Percentiles rank a stretch among this genome's conserved stretches.
Conservation (phyloP, 2,797 vertebrate genomes). For the Menidia menidia region DNA sequence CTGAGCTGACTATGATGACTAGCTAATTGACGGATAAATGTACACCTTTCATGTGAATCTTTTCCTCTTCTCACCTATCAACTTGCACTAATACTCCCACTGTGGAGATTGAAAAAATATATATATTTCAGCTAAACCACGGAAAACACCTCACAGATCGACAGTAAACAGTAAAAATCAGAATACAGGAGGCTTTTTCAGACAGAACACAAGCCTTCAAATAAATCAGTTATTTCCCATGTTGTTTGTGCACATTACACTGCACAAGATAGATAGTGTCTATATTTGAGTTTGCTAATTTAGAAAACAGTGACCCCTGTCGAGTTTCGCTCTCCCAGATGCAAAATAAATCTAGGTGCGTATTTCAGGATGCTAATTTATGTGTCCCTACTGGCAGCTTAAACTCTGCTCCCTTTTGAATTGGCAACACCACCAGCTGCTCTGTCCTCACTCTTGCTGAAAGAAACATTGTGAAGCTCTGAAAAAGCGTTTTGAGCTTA, state of each 20-base stretch:
- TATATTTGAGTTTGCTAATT: constrained; percentile 64
- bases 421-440: constrained; percentile 73
- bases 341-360: constrained; percentile 71
- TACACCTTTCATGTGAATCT: neutral
- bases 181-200: constrained; percentile 13
- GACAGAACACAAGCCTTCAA: constrained; percentile 27
- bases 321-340: constrained; percentile 58
- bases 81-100: constrained; percentile 8
- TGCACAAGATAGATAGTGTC: constrained; percentile 44
- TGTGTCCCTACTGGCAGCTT: constrained; percentile 76
- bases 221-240: constrained; percentile 46
- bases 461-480: constrained; percentile 65
- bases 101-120: constrained; percentile 33
- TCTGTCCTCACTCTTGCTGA: constrained; percentile 64
- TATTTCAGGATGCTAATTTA: constrained; percentile 79
- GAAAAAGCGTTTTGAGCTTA: constrained; percentile 53
- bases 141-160: constrained; percentile 38
- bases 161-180: constrained; percentile 25
- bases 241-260: constrained; percentile 26
- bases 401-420: constrained; percentile 71
- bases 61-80: constrained; percentile 16
- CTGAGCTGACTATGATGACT: neutral
- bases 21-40: neutral
- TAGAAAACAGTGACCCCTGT: constrained; percentile 75
- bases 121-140: constrained; percentile 28